These are phyloP conservation scores for Clusia tigrina DNA, from an alignment of 2,888 invertebrate species.

Conservation along the genomic window DNA sequence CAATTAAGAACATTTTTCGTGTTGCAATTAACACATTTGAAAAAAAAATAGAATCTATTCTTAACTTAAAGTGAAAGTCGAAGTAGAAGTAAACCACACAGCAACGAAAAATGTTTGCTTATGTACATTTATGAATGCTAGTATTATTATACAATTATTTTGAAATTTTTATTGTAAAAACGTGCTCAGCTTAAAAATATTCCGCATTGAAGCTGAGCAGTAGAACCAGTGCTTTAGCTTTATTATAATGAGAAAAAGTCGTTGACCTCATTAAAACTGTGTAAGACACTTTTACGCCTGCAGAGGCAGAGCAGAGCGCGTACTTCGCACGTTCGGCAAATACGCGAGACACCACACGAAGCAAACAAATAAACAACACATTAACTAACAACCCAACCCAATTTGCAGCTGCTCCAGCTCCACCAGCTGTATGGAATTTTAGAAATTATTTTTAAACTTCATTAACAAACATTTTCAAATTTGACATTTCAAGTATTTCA, in stretches of 20 bases:
- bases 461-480: too few relatives aligned
- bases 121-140: background rate
- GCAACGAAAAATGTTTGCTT: background rate
- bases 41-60: background rate
- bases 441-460: too few relatives aligned
- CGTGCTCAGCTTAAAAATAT: conserved; percentile 13
- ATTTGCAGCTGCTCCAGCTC: background rate
- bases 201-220: background rate
- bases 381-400: conserved; percentile 50
- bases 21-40: background rate
- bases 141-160: background rate
- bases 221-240: background rate
- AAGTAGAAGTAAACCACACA: background rate
- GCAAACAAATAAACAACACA: conserved; percentile 60
- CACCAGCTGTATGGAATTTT: too few relatives aligned
- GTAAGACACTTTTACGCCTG: conserved; percentile 5
- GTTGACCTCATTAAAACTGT: conserved; percentile 17
- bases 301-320: background rate
- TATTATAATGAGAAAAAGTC: conserved; percentile 15
- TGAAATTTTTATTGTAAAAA: background rate
- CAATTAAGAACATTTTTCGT: background rate
- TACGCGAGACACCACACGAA: background rate
- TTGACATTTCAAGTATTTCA: too few relatives aligned
- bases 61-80: background rate
- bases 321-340: background rate